phyloP scores from a whole-genome alignment of 1,140 invertebrate genomes.

The Aricia agestis region DNA sequence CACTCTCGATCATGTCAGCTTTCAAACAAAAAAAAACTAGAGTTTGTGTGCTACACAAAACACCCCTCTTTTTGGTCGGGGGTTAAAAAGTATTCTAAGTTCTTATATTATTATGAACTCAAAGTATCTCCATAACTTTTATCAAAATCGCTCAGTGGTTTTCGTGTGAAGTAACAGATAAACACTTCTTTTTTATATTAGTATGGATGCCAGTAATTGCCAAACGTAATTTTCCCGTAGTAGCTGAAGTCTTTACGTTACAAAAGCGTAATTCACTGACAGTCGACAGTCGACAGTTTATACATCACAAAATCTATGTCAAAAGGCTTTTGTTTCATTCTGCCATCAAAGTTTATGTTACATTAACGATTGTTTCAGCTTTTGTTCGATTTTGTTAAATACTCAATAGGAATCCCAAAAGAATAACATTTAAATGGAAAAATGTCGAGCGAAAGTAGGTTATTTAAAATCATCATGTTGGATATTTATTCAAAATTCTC shows the following conservation, averaged over 20 bases:
- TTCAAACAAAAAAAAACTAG: too few relatives aligned
- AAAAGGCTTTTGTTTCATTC: neutral
- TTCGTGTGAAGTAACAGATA: too few relatives aligned
- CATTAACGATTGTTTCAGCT: neutral
- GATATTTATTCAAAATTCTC: neutral
- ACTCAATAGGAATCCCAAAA: neutral
- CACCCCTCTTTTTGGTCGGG: too few relatives aligned
- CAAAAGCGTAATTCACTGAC: neutral
- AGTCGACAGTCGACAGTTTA: too few relatives aligned
- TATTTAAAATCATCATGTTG: neutral
- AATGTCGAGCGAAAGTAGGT: neutral
- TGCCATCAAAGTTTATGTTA: neutral
- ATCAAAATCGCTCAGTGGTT: too few relatives aligned
- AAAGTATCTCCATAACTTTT: too few relatives aligned
- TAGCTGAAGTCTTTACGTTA: neutral
- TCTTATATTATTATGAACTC: too few relatives aligned
- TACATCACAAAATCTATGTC: neutral
- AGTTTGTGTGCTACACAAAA: too few relatives aligned
- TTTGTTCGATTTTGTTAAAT: neutral
- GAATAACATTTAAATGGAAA: neutral
- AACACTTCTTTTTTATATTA: too few relatives aligned
- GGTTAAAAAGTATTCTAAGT: too few relatives aligned
- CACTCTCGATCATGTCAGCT: too few relatives aligned
- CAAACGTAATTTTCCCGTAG: neutral
- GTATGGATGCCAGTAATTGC: too few relatives aligned